phyloP scores from a whole-genome alignment of 2,113 vertebrate genomes.

The Corapipo altera region DNA sequence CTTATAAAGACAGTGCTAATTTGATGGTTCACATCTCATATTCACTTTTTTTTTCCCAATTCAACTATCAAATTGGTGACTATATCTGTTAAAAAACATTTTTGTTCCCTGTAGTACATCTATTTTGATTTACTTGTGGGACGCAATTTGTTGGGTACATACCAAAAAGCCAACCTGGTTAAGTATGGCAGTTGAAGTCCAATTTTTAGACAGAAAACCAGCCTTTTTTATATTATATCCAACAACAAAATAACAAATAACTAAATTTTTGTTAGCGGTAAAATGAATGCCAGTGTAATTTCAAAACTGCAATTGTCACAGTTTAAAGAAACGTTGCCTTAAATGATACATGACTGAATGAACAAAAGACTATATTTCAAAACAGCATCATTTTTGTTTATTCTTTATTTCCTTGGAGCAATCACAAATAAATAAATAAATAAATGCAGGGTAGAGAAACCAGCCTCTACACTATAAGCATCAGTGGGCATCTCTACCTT shows the following conservation, averaged over 20 bases:
- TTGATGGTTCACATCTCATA: neutral
- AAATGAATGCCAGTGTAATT: neutral
- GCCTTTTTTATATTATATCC: constrained; percentile 4
- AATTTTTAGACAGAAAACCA: constrained; percentile 12
- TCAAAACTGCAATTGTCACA: neutral
- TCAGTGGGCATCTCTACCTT: constrained; percentile 88
- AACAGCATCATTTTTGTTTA: constrained; percentile 70
- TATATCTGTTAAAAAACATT: neutral
- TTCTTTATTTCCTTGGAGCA: constrained; percentile 87
- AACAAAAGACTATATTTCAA: constrained; percentile 19
- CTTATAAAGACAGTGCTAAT: neutral
- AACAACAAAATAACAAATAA: neutral
- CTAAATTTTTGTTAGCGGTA: neutral
- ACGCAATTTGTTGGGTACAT: neutral
- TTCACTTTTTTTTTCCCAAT: neutral
- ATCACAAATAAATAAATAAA: constrained; percentile 65
- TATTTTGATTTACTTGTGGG: neutral
- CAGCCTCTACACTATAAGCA: constrained; percentile 79
- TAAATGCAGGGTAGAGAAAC: constrained; percentile 82
- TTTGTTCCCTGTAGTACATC: neutral
- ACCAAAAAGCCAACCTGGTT: neutral
- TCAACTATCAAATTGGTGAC: neutral
- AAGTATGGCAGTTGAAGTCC: neutral
- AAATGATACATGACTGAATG: neutral
- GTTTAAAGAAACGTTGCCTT: neutral